phyloP scores from a whole-genome alignment of 2,797 vertebrate genomes.

The Hozukius guyotensis region DNA sequence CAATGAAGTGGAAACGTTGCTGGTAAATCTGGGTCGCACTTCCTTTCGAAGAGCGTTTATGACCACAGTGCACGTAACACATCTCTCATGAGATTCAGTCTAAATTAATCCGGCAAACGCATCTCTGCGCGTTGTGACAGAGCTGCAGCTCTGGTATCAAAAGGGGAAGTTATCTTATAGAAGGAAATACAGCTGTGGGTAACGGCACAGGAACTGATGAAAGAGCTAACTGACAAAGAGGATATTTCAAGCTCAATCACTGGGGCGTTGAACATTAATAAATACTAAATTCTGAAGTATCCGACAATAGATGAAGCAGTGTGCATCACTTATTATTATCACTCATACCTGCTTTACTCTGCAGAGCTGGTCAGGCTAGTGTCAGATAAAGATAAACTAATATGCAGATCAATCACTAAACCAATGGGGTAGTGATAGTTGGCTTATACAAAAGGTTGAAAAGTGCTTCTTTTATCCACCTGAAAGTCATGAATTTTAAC shows the following conservation, averaged over 20 bases:
- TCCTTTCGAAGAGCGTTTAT: conserved; percentile 2
- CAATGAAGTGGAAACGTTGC: conserved; percentile 23
- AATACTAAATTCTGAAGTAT: neutral
- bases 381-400: neutral
- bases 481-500: neutral
- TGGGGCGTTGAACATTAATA: neutral
- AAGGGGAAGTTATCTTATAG: conserved; percentile 15
- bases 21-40: conserved; percentile 37
- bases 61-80: neutral
- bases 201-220: neutral
- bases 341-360: neutral
- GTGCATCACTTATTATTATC: neutral
- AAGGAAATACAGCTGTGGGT: neutral
- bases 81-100: conserved; percentile 1
- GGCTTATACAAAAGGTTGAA: neutral
- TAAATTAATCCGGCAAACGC: neutral
- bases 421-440: neutral
- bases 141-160: neutral
- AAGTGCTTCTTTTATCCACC: neutral
- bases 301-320: accelerated
- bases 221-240: neutral
- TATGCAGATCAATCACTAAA: neutral
- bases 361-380: neutral
- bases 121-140: neutral
- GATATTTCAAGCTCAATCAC: neutral